phyloP scores from a whole-genome alignment of 2,888 invertebrate genomes.

The Theretra japonica region DNA sequence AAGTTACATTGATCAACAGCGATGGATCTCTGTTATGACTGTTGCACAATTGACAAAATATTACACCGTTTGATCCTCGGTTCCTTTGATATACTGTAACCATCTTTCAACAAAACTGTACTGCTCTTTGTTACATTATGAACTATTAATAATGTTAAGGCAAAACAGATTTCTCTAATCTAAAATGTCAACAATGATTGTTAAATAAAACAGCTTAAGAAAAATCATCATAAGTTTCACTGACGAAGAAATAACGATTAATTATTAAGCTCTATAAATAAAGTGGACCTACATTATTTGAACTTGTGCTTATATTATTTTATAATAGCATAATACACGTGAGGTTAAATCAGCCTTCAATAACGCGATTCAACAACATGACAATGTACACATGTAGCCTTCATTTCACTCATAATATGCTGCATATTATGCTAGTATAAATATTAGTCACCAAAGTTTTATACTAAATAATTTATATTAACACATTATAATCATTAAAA shows the following conservation, averaged over 20 bases:
- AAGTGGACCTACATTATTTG: conserved; percentile 82
- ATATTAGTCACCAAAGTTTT: conserved; percentile 70
- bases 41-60: conserved; percentile 81
- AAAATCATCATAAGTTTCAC: conserved; percentile 63
- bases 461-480: conserved; percentile 82
- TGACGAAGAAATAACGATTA: conserved; percentile 58
- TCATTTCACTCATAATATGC: conserved; percentile 30
- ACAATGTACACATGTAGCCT: conserved; percentile 14
- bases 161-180: conserved; percentile 83
- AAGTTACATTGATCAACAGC: conserved; percentile 86
- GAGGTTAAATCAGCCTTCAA: conserved; percentile 31
- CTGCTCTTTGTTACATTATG: conserved; percentile 79
- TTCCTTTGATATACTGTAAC: conserved; percentile 72
- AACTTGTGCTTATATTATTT: conserved; percentile 80
- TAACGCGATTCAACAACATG: conserved; percentile 22
- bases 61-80: conserved; percentile 73
- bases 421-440: conserved; percentile 68
- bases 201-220: conserved; percentile 82
- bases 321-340: conserved; percentile 70
- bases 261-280: conserved; percentile 78
- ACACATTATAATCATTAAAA: conserved; percentile 80
- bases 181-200: conserved; percentile 83
- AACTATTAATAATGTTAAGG: conserved; percentile 82
- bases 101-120: conserved; percentile 75
- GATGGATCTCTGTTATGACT: conserved; percentile 74